phyloP scores from a whole-genome alignment of 2,113 vertebrate genomes.

The Accipiter cooperii region DNA sequence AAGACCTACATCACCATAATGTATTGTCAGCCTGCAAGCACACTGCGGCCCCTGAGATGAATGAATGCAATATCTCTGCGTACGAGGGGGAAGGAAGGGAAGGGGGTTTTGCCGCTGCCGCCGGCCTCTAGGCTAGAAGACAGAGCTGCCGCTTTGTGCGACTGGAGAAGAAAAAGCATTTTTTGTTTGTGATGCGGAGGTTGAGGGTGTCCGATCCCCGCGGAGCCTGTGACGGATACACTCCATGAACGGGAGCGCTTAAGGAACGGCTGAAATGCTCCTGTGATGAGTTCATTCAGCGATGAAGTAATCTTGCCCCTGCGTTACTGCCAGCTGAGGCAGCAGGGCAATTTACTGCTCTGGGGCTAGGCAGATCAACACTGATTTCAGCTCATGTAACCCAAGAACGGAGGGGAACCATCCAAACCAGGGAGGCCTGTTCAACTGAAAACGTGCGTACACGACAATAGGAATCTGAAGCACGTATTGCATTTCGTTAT shows the following conservation, averaged over 20 bases:
- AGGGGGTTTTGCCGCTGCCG: background rate
- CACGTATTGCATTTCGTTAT: background rate
- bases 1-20: background rate
- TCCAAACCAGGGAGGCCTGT: background rate
- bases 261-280: background rate
- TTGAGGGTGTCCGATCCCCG: background rate
- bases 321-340: background rate
- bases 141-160: background rate
- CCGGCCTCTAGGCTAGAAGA: background rate
- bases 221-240: background rate
- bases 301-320: background rate
- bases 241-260: background rate
- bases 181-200: background rate
- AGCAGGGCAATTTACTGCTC: background rate
- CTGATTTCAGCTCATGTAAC: accelerated
- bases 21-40: background rate
- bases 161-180: constrained; percentile 2
- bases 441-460: accelerated
- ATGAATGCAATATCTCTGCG: background rate
- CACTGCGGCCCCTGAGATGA: background rate
- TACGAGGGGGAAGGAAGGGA: background rate
- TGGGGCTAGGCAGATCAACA: background rate
- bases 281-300: constrained; percentile 5
- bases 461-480: background rate
- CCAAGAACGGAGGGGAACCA: background rate